Percentiles rank a stretch among this genome's conserved stretches.
Evolutionary conservation across 2,113 vertebrate genomes (phyloP).

Genomic region (Erpornis zantholeuca): DNA sequence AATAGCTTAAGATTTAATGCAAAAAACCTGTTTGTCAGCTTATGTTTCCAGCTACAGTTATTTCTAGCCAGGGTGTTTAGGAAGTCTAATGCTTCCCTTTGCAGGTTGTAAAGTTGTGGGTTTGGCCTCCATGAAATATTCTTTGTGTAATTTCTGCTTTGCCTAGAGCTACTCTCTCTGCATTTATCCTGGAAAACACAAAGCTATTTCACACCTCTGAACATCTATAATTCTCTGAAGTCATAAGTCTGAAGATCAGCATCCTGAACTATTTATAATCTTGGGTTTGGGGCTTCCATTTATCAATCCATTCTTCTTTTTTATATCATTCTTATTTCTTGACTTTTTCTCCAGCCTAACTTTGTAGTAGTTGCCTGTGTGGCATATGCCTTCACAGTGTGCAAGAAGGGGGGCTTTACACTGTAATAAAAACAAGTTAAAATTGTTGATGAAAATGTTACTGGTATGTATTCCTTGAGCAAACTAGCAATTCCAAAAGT

Average conservation of each 20-base stretch:
- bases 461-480: background rate
- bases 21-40: slow-evolving; percentile 51
- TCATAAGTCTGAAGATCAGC: background rate
- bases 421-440: background rate
- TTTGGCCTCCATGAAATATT: background rate
- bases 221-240: background rate
- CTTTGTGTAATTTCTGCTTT: background rate
- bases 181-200: background rate
- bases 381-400: background rate
- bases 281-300: background rate
- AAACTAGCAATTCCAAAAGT: background rate
- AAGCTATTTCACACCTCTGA: background rate
- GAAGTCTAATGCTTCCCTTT: slow-evolving; percentile 2
- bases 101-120: slow-evolving; percentile 34
- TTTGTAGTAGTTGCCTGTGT: background rate
- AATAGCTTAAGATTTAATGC: slow-evolving; percentile 51
- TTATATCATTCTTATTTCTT: background rate
- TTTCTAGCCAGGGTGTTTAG: slow-evolving; percentile 30
- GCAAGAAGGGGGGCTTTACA: background rate
- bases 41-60: slow-evolving; percentile 34
- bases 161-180: background rate
- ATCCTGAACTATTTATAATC: background rate
- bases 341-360: background rate
- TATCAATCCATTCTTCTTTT: background rate
- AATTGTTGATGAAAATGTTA: background rate